Percentiles rank a stretch among this genome's conserved stretches.
Conservation (phyloP, 2,888 invertebrate species). For the Lycocerus yunnanus region DNA sequence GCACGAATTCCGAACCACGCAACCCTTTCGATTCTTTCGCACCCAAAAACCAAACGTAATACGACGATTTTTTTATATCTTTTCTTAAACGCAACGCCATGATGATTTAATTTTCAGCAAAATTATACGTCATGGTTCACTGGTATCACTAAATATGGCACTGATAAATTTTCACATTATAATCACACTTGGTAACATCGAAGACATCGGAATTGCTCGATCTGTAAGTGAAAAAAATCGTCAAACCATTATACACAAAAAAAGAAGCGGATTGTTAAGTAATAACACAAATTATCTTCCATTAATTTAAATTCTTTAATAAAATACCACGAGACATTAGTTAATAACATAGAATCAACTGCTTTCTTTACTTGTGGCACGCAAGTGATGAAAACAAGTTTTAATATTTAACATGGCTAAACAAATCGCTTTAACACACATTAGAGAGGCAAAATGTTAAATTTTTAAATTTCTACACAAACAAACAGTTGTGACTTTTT, state of each 20-base stretch:
- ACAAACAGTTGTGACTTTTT: neutral
- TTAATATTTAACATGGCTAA: neutral
- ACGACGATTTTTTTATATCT: conserved; percentile 88
- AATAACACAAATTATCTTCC: neutral
- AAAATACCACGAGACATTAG: neutral
- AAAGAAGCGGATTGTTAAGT: neutral
- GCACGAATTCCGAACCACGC: conserved; percentile 82
- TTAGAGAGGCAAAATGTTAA: neutral
- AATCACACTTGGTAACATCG: neutral
- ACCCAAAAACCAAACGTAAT: conserved; percentile 93
- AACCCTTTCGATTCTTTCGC: conserved; percentile 92
- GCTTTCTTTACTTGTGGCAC: neutral
- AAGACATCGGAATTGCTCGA: neutral
- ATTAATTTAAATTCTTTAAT: neutral
- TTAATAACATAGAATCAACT: neutral
- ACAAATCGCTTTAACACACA: neutral
- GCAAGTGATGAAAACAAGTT: neutral
- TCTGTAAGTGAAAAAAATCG: neutral
- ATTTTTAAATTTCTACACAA: neutral
- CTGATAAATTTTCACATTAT: neutral
- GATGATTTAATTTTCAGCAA: neutral
- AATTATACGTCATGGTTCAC: neutral
- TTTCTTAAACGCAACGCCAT: conserved; percentile 83
- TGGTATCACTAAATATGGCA: neutral
- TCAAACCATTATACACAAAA: neutral